These are phyloP conservation scores for Parasteatoda lunata DNA, from an alignment of 2,888 invertebrate genomes.

Conservation along the genomic window DNA sequence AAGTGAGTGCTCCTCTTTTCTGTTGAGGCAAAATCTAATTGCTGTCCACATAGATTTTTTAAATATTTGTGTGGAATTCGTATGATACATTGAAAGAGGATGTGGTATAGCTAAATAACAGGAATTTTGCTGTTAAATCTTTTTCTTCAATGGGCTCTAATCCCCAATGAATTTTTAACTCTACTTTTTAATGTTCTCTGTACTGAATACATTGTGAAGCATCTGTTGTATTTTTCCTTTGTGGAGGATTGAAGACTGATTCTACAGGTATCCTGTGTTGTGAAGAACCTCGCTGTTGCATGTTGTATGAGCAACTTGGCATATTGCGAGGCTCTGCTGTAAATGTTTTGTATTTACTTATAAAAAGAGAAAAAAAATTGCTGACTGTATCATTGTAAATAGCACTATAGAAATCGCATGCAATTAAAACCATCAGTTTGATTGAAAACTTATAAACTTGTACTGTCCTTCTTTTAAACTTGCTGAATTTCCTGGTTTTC, in stretches of 20 bases:
- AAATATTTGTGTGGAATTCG: not conserved
- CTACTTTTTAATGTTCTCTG: conserved; percentile 18
- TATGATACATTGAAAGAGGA: conserved; percentile 12
- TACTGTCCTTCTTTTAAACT: not conserved
- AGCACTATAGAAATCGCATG: conserved; percentile 68
- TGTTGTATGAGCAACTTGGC: conserved; percentile 56
- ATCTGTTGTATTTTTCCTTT: conserved; percentile 33
- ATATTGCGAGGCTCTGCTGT: conserved; percentile 32
- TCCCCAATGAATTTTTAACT: conserved; percentile 48
- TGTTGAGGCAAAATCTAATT: no score
- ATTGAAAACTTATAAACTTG: conserved; percentile 26
- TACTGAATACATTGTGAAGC: conserved; percentile 61
- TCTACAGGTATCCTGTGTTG: conserved; percentile 52
- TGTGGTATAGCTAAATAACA: conserved; percentile 60
- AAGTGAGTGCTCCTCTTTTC: no score
- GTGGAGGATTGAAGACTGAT: conserved; percentile 51
- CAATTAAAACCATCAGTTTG: conserved; percentile 67
- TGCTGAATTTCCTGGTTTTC: no score
- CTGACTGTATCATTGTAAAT: conserved; percentile 69
- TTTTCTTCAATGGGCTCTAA: conserved; percentile 19
- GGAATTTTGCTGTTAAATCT: conserved; percentile 46
- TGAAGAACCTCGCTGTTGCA: conserved; percentile 21
- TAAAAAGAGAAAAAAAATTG: conserved; percentile 37
- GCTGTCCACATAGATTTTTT: no score
- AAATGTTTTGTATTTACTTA: conserved; percentile 67